Conservation (phyloP, 2,113 vertebrate genomes). For the Microtus ochrogaster region DNA sequence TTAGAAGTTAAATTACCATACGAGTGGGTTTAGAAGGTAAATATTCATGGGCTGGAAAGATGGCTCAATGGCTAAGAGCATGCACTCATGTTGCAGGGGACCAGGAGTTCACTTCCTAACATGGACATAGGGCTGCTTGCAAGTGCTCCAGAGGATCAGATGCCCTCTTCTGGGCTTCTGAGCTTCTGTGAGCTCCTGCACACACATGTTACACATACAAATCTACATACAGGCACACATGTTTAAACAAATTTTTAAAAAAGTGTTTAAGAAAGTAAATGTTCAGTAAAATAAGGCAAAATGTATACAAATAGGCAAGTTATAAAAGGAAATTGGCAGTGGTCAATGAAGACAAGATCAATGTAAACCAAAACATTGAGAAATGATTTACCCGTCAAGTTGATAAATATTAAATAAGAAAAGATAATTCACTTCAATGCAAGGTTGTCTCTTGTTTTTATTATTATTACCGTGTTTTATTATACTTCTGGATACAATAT, state of each 20-base stretch:
- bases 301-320: not conserved
- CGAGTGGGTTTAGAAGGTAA: not conserved
- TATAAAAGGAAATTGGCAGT: not conserved
- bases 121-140: no score
- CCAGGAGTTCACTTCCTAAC: not conserved
- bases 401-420: not conserved
- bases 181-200: not conserved
- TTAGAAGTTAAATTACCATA: not conserved
- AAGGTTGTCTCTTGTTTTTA: not conserved
- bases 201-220: no score
- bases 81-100: not conserved
- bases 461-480: not conserved
- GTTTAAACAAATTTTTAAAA: not conserved
- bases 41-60: not conserved
- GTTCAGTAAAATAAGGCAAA: constrained; percentile 4
- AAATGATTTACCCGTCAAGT: not conserved
- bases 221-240: not conserved
- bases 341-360: not conserved
- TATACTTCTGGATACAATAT: not conserved
- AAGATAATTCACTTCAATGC: not conserved
- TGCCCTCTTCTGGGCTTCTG: accelerated
- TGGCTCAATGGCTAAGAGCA: not conserved
- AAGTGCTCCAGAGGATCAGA: no score
- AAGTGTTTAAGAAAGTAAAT: not conserved
- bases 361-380: not conserved